Percentiles rank a stretch among this genome's conserved stretches.
These are phyloP conservation scores for Nezara viridula DNA, from an alignment of 2,888 invertebrate species.

Conservation along the genomic window DNA sequence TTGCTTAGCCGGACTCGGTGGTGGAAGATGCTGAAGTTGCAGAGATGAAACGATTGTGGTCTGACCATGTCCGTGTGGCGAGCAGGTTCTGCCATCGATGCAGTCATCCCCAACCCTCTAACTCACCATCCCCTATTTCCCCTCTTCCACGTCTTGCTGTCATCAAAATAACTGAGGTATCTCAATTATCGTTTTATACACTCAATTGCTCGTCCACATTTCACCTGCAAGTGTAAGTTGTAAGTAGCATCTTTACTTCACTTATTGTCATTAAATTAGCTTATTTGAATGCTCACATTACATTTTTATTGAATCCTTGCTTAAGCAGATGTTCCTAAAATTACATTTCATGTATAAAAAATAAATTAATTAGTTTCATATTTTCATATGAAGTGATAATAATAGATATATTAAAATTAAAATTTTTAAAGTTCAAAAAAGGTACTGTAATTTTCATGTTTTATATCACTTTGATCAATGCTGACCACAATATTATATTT, in stretches of 20 bases:
- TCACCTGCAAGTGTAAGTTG: constrained; percentile 40
- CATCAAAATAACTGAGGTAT: constrained; percentile 64
- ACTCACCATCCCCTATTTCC: constrained; percentile 61
- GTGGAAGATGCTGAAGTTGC: constrained; percentile 67
- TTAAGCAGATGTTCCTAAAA: neutral
- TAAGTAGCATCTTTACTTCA: constrained; percentile 7
- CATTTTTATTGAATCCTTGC: neutral
- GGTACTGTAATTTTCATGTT: neutral
- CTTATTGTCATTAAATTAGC: neutral
- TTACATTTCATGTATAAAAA: neutral
- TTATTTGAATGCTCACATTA: neutral
- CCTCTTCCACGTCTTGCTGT: constrained; percentile 58
- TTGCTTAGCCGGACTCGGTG: constrained; percentile 62
- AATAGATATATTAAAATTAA: neutral
- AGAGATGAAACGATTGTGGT: constrained; percentile 67
- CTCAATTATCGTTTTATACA: constrained; percentile 40
- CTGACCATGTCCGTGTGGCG: constrained; percentile 66
- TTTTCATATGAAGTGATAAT: neutral
- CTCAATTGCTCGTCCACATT: constrained; percentile 36
- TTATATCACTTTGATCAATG: neutral
- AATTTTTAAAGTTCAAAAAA: neutral
- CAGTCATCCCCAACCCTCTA: constrained; percentile 59
- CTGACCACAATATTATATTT: neutral
- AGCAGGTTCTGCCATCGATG: constrained; percentile 66
- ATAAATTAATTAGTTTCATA: neutral